phyloP scores from a whole-genome alignment of 1,140 invertebrate genomes.

The Pachyrhynchus sulphureomaculatus region DNA sequence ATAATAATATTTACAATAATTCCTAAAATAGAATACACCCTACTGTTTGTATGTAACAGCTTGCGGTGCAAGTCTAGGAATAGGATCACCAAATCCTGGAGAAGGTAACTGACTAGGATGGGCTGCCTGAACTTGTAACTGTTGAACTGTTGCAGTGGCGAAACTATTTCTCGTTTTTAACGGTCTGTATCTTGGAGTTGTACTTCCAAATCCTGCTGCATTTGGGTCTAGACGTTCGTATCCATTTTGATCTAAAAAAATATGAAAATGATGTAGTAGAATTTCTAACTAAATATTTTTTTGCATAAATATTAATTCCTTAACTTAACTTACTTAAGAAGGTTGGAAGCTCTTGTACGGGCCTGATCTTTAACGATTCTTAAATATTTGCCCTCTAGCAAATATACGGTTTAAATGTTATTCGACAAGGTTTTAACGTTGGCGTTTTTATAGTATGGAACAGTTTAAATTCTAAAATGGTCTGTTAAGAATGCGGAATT shows the following conservation, averaged over 20 bases:
- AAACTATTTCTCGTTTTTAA: constrained; percentile 32
- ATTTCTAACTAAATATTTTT: neutral
- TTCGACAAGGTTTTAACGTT: no score
- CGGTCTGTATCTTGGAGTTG: constrained; percentile 18
- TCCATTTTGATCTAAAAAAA: constrained; percentile 36
- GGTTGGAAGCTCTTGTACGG: no score
- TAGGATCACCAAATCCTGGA: constrained; percentile 21
- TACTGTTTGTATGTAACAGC: constrained; percentile 3
- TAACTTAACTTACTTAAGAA: no score
- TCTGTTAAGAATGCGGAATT: no score
- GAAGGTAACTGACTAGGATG: constrained; percentile 16
- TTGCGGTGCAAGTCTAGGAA: constrained; percentile 20
- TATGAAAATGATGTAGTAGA: neutral
- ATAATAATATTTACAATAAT: no score
- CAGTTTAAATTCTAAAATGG: no score
- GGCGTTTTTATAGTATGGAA: no score
- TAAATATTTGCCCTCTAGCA: no score
- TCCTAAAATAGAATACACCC: no score
- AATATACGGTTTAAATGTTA: no score
- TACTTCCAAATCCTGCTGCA: constrained; percentile 35
- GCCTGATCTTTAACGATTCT: no score
- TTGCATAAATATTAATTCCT: no score
- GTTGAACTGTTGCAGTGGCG: constrained; percentile 31
- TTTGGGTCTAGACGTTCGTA: constrained; percentile 40
- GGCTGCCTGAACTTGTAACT: constrained; percentile 17